Percentiles rank a stretch among this genome's conserved stretches.
phyloP scores from a whole-genome alignment of 2,797 vertebrate species.

The Channa striata region DNA sequence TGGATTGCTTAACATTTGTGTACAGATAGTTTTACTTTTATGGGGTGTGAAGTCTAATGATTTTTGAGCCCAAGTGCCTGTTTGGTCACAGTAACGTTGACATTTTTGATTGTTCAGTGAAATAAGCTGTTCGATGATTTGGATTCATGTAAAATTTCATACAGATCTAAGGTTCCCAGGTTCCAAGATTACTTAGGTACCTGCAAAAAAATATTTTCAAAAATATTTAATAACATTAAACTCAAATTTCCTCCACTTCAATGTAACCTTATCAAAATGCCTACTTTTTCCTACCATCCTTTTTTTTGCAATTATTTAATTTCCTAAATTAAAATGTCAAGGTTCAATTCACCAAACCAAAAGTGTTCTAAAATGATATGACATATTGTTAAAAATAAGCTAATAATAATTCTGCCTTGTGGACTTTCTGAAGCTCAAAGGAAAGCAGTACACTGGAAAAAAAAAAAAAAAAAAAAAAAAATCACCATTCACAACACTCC shows the following conservation, averaged over 20 bases:
- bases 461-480: too few species aligned
- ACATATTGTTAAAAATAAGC: neutral
- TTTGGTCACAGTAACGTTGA: too few species aligned
- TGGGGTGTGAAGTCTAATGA: too few species aligned
- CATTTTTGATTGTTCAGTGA: neutral
- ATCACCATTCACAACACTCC: conserved; percentile 23
- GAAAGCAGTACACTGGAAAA: conserved; percentile 15
- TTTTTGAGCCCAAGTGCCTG: too few species aligned
- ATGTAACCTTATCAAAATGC: neutral
- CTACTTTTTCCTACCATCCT: neutral
- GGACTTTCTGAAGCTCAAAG: conserved; percentile 11
- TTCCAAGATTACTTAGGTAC: neutral
- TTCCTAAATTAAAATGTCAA: neutral
- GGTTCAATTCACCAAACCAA: neutral
- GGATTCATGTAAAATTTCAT: neutral
- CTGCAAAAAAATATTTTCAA: neutral
- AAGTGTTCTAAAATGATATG: neutral
- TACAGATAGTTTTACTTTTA: too few species aligned
- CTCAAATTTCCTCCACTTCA: neutral
- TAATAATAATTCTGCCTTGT: neutral
- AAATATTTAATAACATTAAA: neutral
- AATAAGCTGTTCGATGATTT: neutral
- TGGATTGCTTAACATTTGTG: too few species aligned
- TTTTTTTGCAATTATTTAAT: neutral
- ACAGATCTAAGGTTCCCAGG: too few species aligned